phyloP scores from a whole-genome alignment of 2,888 invertebrate genomes.

The Dyspetes luteomarginatus region DNA sequence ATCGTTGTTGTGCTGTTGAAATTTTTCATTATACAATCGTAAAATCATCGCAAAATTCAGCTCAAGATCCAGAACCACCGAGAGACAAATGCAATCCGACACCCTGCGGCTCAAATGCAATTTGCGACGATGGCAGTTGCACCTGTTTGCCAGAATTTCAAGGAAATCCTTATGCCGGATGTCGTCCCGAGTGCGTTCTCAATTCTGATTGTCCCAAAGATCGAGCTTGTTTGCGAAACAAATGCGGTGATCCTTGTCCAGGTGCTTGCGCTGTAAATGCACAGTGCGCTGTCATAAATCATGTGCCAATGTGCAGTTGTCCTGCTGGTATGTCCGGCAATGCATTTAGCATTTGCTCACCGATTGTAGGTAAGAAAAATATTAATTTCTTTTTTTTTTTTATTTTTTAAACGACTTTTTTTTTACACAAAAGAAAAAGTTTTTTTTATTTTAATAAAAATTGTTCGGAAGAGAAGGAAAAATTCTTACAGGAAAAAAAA shows the following conservation, averaged over 20 bases:
- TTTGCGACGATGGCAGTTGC: constrained; percentile 88
- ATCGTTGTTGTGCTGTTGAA: too few species aligned
- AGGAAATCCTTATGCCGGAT: constrained; percentile 90
- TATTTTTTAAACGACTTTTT: constrained; percentile 30
- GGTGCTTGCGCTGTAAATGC: constrained; percentile 92
- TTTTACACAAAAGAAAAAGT: too few species aligned
- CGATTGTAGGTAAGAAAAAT: constrained; percentile 78
- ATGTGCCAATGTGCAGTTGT: constrained; percentile 91
- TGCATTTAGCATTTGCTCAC: constrained; percentile 82
- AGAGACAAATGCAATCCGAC: constrained; percentile 90
- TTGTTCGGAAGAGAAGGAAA: background rate
- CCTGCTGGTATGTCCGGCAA: constrained; percentile 84
- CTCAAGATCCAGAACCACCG: constrained; percentile 68
- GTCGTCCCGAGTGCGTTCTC: constrained; percentile 92
- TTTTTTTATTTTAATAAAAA: too few species aligned
- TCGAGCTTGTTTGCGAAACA: constrained; percentile 89
- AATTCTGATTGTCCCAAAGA: constrained; percentile 89
- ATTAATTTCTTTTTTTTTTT: constrained; percentile 30
- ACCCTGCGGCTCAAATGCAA: constrained; percentile 90
- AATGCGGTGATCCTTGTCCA: constrained; percentile 91
- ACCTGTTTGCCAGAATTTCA: constrained; percentile 89
- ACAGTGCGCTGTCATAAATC: constrained; percentile 90
- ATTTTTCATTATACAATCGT: constrained; percentile 86
- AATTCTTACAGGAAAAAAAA: background rate
- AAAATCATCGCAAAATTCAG: too few species aligned